These are phyloP conservation scores for Thalassaphorura encarpata DNA, from an alignment of 1,140 invertebrate species.

Conservation along the genomic window DNA sequence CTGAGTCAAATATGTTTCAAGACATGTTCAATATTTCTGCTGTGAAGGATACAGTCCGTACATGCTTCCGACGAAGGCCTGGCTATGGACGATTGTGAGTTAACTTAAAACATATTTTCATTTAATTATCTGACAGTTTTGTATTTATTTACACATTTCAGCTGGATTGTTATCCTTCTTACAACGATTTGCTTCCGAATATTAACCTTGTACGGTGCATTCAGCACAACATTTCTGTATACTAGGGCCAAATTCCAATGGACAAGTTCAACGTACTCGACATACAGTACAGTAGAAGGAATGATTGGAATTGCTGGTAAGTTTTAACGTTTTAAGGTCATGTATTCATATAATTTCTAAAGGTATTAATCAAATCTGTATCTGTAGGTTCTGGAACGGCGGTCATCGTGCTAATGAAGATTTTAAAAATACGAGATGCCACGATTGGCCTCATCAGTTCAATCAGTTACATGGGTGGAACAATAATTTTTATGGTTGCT, in stretches of 20 bases:
- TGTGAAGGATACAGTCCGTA: conserved; percentile 8
- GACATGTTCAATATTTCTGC: conserved; percentile 18
- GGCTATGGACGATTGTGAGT: conserved; percentile 6
- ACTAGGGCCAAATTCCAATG: conserved; percentile 17
- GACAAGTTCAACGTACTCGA: conserved; percentile 3
- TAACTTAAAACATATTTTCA: background rate
- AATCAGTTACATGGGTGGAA: background rate
- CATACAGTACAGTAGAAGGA: background rate
- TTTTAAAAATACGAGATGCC: background rate
- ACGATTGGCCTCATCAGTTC: background rate
- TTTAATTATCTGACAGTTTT: background rate
- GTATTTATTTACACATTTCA: background rate
- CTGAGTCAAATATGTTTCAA: background rate
- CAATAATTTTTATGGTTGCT: background rate
- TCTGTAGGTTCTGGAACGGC: background rate
- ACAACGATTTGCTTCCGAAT: background rate
- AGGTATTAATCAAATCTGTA: background rate
- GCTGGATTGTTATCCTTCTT: conserved; percentile 6
- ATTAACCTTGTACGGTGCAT: conserved; percentile 1
- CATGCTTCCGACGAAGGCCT: background rate
- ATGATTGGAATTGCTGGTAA: conserved; percentile 1
- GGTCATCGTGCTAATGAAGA: conserved; percentile 2
- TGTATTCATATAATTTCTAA: background rate
- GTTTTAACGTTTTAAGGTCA: background rate
- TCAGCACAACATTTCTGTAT: conserved; percentile 5